These are phyloP conservation scores for Aphelinus atriplicis DNA, from an alignment of 1,140 invertebrate species.

Conservation along the genomic window DNA sequence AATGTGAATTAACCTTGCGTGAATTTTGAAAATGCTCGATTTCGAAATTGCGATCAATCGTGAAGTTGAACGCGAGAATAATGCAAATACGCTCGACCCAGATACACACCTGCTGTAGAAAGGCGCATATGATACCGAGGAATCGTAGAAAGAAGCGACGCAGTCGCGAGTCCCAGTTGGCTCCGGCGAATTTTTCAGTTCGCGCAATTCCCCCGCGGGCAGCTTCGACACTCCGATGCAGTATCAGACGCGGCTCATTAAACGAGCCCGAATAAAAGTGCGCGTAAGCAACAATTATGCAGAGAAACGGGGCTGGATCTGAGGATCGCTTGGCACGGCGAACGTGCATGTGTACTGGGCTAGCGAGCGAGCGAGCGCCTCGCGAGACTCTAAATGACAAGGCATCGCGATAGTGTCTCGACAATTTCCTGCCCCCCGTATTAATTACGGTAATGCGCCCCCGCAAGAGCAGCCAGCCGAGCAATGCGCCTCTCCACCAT, in stretches of 20 bases:
- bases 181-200: constrained; percentile 38
- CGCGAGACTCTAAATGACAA: constrained; percentile 34
- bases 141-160: too few relatives aligned
- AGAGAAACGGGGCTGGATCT: constrained; percentile 14
- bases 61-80: too few relatives aligned
- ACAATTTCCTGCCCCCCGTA: constrained; percentile 23
- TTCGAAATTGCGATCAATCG: too few relatives aligned
- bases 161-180: too few relatives aligned
- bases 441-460: constrained; percentile 27
- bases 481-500: not conserved
- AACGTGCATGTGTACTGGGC: not conserved
- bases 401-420: constrained; percentile 30
- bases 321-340: not conserved
- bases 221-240: constrained; percentile 34
- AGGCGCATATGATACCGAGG: too few relatives aligned
- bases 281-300: constrained; percentile 44
- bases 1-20: too few relatives aligned
- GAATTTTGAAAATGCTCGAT: too few relatives aligned
- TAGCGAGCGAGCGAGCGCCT: not conserved
- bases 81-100: too few relatives aligned
- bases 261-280: constrained; percentile 36
- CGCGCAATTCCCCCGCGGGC: constrained; percentile 39
- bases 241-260: constrained; percentile 49
- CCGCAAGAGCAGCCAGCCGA: not conserved
- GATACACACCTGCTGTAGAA: too few relatives aligned